Evolutionary conservation across 2,888 invertebrate species (phyloP).

Genomic region (Imbricaverruca yamaguchii): DNA sequence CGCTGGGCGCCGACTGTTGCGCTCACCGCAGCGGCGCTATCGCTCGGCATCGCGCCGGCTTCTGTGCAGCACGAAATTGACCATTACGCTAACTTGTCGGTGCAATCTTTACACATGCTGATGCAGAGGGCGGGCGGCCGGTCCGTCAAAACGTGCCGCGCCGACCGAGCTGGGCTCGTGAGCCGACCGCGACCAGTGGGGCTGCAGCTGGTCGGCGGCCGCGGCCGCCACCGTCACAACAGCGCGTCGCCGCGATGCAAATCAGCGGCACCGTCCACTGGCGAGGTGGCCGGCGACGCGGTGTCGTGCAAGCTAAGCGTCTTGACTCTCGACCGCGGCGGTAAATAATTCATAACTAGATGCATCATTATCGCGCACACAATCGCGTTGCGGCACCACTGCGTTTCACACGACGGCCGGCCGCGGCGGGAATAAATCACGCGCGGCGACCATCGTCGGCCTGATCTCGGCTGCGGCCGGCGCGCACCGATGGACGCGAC

Average conservation of each 20-base stretch:
- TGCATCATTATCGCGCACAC: constrained; percentile 12
- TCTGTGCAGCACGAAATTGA: constrained; percentile 6
- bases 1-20: too few species aligned
- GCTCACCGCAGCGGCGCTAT: background rate
- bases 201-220: too few species aligned
- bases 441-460: background rate
- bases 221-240: too few species aligned
- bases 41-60: background rate
- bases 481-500: background rate
- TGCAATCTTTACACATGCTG: background rate
- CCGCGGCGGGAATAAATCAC: constrained; percentile 3
- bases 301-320: background rate
- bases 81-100: background rate
- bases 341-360: constrained; percentile 12
- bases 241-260: background rate
- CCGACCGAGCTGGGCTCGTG: background rate
- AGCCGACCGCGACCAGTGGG: too few species aligned
- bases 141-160: background rate
- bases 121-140: background rate
- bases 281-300: background rate
- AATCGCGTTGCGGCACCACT: background rate
- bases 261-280: background rate
- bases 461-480: background rate
- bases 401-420: background rate
- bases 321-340: background rate